Base-by-base conservation (phyloP, 2,888 invertebrate genomes). In the Loripinus fragilis region DNA sequence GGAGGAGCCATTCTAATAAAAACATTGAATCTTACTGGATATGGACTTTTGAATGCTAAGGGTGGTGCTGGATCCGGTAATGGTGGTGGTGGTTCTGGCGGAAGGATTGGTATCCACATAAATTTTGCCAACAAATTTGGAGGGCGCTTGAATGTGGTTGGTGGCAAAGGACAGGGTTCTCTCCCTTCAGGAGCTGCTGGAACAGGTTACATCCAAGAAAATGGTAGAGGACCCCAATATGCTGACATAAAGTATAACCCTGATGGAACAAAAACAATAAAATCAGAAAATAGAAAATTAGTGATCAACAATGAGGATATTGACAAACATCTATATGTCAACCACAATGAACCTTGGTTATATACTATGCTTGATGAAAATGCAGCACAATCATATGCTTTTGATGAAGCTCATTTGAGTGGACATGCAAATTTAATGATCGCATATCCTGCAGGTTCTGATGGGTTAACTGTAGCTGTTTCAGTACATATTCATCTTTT, bases 131-230 rank as follows among this genome's bases (percentile, higher is more conserved):
- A 90, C 73, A 83, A 76, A 30, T 90, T 86, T 68, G 78, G 78
- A 8, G 90, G 90, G 33, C 52, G 75, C 7, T 67, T 89, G 35
- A 83, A 86, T 76, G 82, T 87, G 0, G 81, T 81, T 45, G 90
- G 90, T 15, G 89, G 89, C 2, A 38, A 66, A 25, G 90, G 90
- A 30, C 52, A 38, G 7, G 85, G 83, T n/a, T 41, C 17, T 20
- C 74, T 76, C 2, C 89, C 89, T 10, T 85, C 88, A 28, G 90
- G 90, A 12, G 89, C 90, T 48, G 89, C 90, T 38, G 90, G 90
- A 65, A 90, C 90, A 10, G 87, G 84, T 2, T 90, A 90, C 67
- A 71, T 87, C 0, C 87, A 90, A 65, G 90, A 90, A 74, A 87
- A 87, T 35, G 86, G 80, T 17, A 76, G 89, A 65, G 90, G 90